Conservation (phyloP, 2,888 invertebrate genomes). For the Melipona bicolor region DNA sequence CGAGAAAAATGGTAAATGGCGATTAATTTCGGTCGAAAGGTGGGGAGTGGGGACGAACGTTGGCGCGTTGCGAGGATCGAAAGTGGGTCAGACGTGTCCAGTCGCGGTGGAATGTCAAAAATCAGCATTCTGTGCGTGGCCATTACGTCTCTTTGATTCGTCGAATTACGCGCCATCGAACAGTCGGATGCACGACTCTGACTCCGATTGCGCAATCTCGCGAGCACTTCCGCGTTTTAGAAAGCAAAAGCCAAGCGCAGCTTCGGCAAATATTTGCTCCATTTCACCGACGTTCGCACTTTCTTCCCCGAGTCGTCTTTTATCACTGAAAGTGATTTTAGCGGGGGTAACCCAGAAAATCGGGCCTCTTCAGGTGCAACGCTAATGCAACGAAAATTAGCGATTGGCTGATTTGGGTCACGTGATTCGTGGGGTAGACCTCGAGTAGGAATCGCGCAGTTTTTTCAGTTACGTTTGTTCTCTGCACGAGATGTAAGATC, state of each 20-base stretch:
- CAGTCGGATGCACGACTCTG: neutral
- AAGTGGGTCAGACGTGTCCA: constrained; percentile 54
- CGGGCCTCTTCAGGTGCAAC: too few relatives aligned
- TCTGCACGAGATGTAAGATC: too few relatives aligned
- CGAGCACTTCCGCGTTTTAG: constrained; percentile 29
- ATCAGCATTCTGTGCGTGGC: constrained; percentile 52
- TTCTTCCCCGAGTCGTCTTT: neutral
- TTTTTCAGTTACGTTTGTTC: neutral
- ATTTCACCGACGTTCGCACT: neutral
- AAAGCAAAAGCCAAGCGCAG: neutral
- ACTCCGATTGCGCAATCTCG: constrained; percentile 17
- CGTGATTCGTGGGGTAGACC: too few relatives aligned
- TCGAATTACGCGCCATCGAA: constrained; percentile 36
- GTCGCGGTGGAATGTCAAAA: constrained; percentile 52
- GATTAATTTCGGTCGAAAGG: constrained; percentile 17
- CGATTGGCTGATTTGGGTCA: too few relatives aligned
- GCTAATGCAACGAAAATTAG: too few relatives aligned
- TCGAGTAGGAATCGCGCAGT: too few relatives aligned
- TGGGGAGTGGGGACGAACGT: constrained; percentile 11
- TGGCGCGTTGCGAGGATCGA: neutral
- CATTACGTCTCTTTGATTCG: constrained; percentile 52
- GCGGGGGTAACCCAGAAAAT: too few relatives aligned
- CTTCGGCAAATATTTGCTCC: constrained; percentile 11
- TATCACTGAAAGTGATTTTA: too few relatives aligned
- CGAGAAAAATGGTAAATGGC: neutral